Base-by-base conservation (phyloP, 2,797 vertebrate species). In the Anableps anableps region DNA sequence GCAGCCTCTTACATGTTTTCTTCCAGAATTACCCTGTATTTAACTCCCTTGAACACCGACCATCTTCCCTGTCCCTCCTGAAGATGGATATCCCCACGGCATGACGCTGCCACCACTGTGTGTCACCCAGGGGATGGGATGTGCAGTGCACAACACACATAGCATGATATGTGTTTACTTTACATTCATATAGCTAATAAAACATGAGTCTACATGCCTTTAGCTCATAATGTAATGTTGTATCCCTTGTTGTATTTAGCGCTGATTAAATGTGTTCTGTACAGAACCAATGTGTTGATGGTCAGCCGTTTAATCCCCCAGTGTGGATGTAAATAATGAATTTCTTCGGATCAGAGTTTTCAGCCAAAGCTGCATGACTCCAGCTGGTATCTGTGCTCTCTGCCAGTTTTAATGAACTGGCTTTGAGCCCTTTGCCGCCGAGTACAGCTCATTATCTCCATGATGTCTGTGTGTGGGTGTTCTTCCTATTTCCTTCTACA, bases 361-460 rank as follows among this genome's bases (percentile, higher is more conserved):
- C 80, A 84, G 74, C 73, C 2, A 66, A 64, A 78, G 76, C 43
- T 45, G 86, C 83, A 86, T 80, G 80, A 87, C 80, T 88, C 86
- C 86, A 90, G 78, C 89, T 86, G 91, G 29, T 87, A 83, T 75
- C 38, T 86, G 70, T 84, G 88, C 88, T 88, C 73, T 86, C 86
- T 87, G 83, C 75, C 48, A 60, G 76, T 78, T 43, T 81, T 92
- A 93, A 94, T 90, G 83, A 93, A 89, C 88, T 83, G 77, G 34
- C 86, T 75, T 60, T 34, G 16, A 84, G 85, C 66, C 82, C 80
- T 82, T 36, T 77, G 83, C 58, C 70, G 38, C 74, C 87, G 79
- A 19, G 50, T 76, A 77, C 83, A 80, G 88, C 90, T 93, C 89
- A 90, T 93, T 93, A 93, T 81, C 77, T 31, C 71, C 71, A 26